phyloP scores from a whole-genome alignment of 2,888 invertebrate genomes.

The Crioceris asparagi region DNA sequence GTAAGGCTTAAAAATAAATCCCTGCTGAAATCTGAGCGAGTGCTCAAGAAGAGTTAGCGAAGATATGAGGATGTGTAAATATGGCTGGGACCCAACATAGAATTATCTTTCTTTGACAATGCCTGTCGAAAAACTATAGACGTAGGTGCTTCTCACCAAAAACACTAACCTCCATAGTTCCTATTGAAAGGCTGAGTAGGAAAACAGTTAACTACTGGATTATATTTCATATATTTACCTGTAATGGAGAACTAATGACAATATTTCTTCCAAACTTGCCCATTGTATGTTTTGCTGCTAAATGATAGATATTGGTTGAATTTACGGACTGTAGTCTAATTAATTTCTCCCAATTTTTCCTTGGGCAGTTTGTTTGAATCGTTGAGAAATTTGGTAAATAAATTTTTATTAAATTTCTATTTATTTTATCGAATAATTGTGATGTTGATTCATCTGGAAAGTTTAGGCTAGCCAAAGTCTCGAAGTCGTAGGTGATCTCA shows the following conservation, averaged over 20 bases:
- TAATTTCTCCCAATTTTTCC: constrained; percentile 51
- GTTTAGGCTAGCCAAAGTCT: constrained; percentile 33
- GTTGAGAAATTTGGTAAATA: constrained; percentile 53
- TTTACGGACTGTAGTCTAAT: constrained; percentile 50
- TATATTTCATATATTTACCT: constrained; percentile 43
- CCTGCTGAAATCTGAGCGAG: too few relatives aligned
- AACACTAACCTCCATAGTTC: too few relatives aligned
- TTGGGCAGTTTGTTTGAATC: constrained; percentile 53
- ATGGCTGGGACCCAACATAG: too few relatives aligned
- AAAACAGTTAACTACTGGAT: too few relatives aligned
- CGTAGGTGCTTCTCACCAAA: too few relatives aligned
- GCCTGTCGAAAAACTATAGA: too few relatives aligned
- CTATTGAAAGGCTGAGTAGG: too few relatives aligned
- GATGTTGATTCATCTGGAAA: constrained; percentile 44
- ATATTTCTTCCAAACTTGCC: constrained; percentile 44
- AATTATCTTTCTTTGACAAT: too few relatives aligned
- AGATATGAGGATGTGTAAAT: too few relatives aligned
- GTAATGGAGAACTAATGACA: constrained; percentile 61
- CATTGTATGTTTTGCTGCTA: constrained; percentile 56
- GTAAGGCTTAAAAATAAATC: too few relatives aligned
- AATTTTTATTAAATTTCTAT: constrained; percentile 54
- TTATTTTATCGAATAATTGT: constrained; percentile 50
- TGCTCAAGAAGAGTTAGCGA: too few relatives aligned
- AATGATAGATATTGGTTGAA: constrained; percentile 43
- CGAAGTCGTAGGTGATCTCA: constrained; percentile 31